These are phyloP conservation scores for Sarcophaga bullata DNA, from an alignment of 1,140 invertebrate genomes.

Conservation along the genomic window DNA sequence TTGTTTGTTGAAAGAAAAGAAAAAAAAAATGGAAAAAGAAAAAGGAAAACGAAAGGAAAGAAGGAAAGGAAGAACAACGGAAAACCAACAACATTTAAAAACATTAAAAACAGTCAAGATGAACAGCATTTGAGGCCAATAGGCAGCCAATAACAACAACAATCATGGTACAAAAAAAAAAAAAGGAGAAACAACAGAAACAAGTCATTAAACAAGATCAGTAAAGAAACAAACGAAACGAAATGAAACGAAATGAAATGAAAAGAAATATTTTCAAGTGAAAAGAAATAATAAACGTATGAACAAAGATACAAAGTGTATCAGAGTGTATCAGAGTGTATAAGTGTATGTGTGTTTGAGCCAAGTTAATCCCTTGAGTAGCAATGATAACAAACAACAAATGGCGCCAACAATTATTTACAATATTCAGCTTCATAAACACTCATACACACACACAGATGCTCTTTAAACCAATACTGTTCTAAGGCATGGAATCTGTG, in stretches of 20 bases:
- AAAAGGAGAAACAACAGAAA: background rate
- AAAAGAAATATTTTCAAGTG: too few relatives aligned
- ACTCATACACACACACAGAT: too few relatives aligned
- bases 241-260: background rate
- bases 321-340: background rate
- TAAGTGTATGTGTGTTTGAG: background rate
- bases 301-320: too few relatives aligned
- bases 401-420: constrained; percentile 24
- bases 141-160: background rate
- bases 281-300: too few relatives aligned
- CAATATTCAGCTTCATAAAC: too few relatives aligned
- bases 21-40: too few relatives aligned
- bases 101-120: background rate
- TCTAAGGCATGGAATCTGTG: background rate
- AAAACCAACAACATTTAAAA: background rate
- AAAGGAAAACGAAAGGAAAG: too few relatives aligned
- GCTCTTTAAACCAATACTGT: background rate
- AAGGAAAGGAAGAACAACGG: too few relatives aligned
- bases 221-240: background rate
- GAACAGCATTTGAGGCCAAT: background rate
- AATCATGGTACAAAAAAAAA: too few relatives aligned
- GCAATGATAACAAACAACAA: constrained; percentile 16
- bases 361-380: background rate
- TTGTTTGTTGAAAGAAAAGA: too few relatives aligned
- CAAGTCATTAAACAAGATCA: constrained; percentile 24